Conservation (phyloP, 2,113 vertebrate species). For the Okapia johnstoni region DNA sequence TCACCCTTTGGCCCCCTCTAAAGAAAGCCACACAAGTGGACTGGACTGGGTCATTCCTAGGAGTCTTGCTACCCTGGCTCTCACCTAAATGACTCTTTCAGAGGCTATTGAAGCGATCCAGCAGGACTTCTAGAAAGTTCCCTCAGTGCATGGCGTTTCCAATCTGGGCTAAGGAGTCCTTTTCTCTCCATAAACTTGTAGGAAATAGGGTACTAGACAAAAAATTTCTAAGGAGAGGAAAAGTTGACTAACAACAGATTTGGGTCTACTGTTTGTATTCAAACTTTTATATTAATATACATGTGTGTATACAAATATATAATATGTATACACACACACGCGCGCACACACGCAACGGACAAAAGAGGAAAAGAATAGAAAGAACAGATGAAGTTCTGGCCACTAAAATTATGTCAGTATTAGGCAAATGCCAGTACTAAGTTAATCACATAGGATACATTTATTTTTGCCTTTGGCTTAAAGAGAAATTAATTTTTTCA, state of each 20-base stretch:
- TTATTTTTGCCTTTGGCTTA: not conserved
- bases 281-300: not conserved
- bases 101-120: not conserved
- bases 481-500: not conserved
- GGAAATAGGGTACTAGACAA: not conserved
- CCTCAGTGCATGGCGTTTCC: not conserved
- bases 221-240: not conserved
- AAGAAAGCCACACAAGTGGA: not conserved
- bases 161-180: not conserved
- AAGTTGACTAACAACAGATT: not conserved
- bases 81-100: not conserved
- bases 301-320: not conserved
- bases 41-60: not conserved
- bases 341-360: not conserved
- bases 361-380: not conserved
- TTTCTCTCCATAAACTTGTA: not conserved
- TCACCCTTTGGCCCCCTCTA: not conserved
- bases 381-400: not conserved
- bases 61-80: not conserved
- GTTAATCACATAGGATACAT: not conserved
- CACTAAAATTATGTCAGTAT: not conserved
- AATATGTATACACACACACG: not conserved
- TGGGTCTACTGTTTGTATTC: not conserved
- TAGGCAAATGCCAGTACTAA: not conserved
- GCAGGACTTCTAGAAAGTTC: not conserved